These are phyloP conservation scores for Tipula confusa DNA, from an alignment of 2,888 invertebrate species.

Conservation along the genomic window DNA sequence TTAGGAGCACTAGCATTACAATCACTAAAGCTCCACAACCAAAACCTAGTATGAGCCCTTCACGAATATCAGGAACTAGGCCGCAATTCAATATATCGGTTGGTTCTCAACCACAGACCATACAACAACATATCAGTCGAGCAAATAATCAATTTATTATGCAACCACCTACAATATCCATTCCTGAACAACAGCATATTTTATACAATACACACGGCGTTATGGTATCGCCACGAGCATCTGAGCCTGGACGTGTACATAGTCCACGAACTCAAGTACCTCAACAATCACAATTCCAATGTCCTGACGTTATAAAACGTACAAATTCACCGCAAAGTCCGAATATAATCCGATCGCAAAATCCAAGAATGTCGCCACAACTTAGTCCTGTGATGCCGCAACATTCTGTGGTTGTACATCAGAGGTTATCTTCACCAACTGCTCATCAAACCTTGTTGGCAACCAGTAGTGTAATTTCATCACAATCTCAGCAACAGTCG, in stretches of 20 bases:
- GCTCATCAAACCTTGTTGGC: slow-evolving; percentile 46
- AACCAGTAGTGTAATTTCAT: slow-evolving; percentile 52
- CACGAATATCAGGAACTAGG: slow-evolving; percentile 34
- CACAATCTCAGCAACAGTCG: slow-evolving; percentile 49
- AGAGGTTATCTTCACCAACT: slow-evolving; percentile 39
- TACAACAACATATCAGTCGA: slow-evolving; percentile 45
- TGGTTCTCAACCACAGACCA: slow-evolving; percentile 31
- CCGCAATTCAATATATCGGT: not conserved
- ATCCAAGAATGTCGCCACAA: slow-evolving; percentile 38
- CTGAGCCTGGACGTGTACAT: slow-evolving; percentile 43
- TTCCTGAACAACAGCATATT: slow-evolving; percentile 54
- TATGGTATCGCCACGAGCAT: slow-evolving; percentile 49
- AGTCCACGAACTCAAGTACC: slow-evolving; percentile 40
- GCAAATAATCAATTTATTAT: slow-evolving; percentile 51
- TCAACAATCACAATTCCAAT: slow-evolving; percentile 44
- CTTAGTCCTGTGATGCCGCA: slow-evolving; percentile 34
- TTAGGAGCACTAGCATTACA: not conserved
- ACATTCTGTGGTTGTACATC: slow-evolving; percentile 38
- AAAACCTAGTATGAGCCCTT: slow-evolving; percentile 33
- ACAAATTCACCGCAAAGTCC: slow-evolving; percentile 46
- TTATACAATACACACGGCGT: slow-evolving; percentile 43
- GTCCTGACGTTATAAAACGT: slow-evolving; percentile 42
- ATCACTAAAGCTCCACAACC: slow-evolving; percentile 33
- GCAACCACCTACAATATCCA: slow-evolving; percentile 63
- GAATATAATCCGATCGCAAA: slow-evolving; percentile 39